Evolutionary conservation across 2,888 invertebrate species (phyloP).

Genomic region (Entomobrya proxima): DNA sequence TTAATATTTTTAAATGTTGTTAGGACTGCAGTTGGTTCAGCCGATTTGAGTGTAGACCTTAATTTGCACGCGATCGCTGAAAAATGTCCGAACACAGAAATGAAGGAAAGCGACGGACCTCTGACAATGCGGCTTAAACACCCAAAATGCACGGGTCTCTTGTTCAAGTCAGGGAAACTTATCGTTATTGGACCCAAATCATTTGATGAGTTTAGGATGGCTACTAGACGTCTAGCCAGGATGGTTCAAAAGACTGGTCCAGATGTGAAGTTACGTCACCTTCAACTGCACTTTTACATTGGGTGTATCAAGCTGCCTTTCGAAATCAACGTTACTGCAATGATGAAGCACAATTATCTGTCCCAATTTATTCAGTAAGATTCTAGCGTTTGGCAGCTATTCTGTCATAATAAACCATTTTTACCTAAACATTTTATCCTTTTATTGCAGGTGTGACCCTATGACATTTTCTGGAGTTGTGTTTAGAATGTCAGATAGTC

Average conservation of each 20-base stretch:
- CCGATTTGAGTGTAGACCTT: not conserved
- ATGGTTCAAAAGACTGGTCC: constrained; percentile 22
- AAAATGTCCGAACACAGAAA: constrained; percentile 3
- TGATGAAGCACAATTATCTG: not conserved
- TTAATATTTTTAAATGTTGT: no score
- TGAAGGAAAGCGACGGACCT: not conserved
- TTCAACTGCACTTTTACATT: constrained; percentile 11
- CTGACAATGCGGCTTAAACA: not conserved
- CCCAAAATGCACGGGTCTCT: constrained; percentile 4
- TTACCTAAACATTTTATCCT: not conserved
- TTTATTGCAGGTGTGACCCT: not conserved
- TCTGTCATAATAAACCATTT: not conserved
- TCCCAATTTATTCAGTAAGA: constrained; percentile 10
- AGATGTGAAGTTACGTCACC: not conserved
- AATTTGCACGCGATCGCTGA: not conserved
- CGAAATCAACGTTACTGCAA: not conserved
- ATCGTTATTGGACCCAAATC: constrained; percentile 29
- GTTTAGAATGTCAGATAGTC: not conserved
- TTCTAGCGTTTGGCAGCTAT: no score
- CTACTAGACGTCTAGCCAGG: not conserved
- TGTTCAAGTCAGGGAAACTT: constrained; percentile 6
- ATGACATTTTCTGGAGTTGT: not conserved
- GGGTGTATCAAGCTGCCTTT: constrained; percentile 9
- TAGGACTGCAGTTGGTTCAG: not conserved
- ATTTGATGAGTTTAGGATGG: constrained; percentile 20